These are phyloP conservation scores for Dolichotis patagonum DNA, from an alignment of 2,113 vertebrate genomes.

Conservation along the genomic window DNA sequence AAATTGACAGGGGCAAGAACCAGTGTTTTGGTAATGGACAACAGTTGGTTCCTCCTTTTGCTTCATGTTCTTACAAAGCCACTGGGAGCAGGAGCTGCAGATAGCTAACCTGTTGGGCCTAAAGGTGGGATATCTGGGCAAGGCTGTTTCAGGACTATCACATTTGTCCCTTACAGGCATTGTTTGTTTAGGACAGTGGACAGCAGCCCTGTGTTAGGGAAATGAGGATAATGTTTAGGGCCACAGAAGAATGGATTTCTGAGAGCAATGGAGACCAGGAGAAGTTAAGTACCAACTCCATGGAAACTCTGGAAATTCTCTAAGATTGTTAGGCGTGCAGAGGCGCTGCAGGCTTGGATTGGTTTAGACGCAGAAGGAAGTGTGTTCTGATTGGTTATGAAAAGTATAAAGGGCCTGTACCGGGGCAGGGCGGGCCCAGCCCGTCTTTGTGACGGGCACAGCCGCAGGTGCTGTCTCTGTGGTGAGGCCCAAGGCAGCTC, in stretches of 20 bases:
- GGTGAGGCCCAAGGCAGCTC: not conserved
- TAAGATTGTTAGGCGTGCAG: not conserved
- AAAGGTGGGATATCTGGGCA: not conserved
- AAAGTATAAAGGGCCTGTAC: not conserved
- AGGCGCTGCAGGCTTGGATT: not conserved
- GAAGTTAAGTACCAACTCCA: not conserved
- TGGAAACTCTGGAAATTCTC: too few relatives aligned
- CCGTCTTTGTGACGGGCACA: conserved; percentile 58
- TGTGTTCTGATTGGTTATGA: not conserved
- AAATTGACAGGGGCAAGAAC: not conserved
- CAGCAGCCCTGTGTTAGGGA: not conserved
- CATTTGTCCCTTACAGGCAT: not conserved
- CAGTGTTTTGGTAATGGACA: not conserved
- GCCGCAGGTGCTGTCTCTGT: fast-evolving
- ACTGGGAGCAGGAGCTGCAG: not conserved
- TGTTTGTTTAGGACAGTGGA: not conserved
- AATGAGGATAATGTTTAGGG: not conserved
- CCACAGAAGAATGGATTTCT: not conserved
- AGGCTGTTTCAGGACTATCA: not conserved
- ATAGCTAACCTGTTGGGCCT: too few relatives aligned
- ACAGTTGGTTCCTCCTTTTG: not conserved
- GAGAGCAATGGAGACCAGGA: not conserved
- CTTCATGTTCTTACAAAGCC: not conserved
- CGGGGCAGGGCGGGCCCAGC: fast-evolving
- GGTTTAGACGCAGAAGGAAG: not conserved